Base-by-base conservation (phyloP, 1,140 invertebrate species). In the Diorhabda sublineata region DNA sequence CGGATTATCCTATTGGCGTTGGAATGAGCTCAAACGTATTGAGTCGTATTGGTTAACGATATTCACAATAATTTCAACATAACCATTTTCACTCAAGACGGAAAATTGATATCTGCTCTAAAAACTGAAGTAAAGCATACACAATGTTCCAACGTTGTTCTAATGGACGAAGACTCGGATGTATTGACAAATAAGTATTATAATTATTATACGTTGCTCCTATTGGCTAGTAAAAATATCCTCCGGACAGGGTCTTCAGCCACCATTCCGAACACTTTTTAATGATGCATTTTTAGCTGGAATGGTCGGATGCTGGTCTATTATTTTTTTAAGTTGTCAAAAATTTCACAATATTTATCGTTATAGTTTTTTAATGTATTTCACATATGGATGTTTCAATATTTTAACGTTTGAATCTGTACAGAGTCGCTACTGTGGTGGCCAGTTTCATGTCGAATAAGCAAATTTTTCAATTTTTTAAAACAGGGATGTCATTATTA, bases 31-130 rank as follows among this genome's bases (percentile, higher is more conserved):
- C n/a, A n/a, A n/a, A n/a, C n/a, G n/a, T n/a, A n/a, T n/a, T n/a
- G n/a, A 58, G 97, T 99, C 80, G 97, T 99, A 64, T 87, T 99
- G 58, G 98, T 99, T 73, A 97, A 97, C 45, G 98, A 99, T 85
- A 99, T 99, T 85, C 98, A 99, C 84, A 99, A 99, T 86, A 99
- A 99, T 83, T 99, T 99, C 85, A 99, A 99, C 81, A 83, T 99
- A 81, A 99, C 98, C 64, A 96, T 99, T 78, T n/a, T n/a, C n/a
- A n/a, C n/a, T n/a, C n/a, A n/a, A n/a, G n/a, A n/a, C n/a, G n/a
- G n/a, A n/a, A n/a, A n/a, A n/a, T n/a, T n/a, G n/a, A n/a, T n/a
- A n/a, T n/a, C n/a, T n/a, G n/a, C n/a, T n/a, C n/a, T n/a, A n/a
- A n/a, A n/a, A n/a, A n/a, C n/a, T n/a, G n/a, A n/a, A n/a, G n/a